Percentiles rank a stretch among this genome's conserved stretches.
Evolutionary conservation across 35 echinoderm and acorn worm species (phyloP).

Genomic region (Holothuria glaberrima): DNA sequence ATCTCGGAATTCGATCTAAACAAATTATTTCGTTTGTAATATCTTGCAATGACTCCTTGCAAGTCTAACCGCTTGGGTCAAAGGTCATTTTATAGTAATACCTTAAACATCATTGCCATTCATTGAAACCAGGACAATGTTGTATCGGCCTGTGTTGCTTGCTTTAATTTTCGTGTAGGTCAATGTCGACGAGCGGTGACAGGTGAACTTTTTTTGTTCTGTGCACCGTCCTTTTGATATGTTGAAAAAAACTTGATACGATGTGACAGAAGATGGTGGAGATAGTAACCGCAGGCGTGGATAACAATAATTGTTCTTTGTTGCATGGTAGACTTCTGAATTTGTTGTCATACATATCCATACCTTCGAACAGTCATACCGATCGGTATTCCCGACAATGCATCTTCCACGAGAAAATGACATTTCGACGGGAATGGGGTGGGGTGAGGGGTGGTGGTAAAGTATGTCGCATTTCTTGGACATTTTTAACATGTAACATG

Average conservation of each 20-base stretch:
- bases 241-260: slow-evolving; percentile 5
- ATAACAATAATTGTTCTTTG: too few species aligned
- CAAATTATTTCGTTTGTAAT: slow-evolving; percentile 50
- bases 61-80: slow-evolving; percentile 31
- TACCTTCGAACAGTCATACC: too few species aligned
- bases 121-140: neutral
- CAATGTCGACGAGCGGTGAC: slow-evolving; percentile 26
- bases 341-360: too few species aligned
- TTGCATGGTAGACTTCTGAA: too few species aligned
- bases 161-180: neutral
- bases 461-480: too few species aligned
- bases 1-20: slow-evolving; percentile 44
- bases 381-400: too few species aligned
- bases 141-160: slow-evolving; percentile 12
- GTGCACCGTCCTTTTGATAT: neutral
- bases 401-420: too few species aligned
- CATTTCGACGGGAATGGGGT: too few species aligned
- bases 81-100: slow-evolving; percentile 20
- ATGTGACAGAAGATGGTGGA: slow-evolving; percentile 16
- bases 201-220: slow-evolving; percentile 38
- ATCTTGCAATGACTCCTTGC: slow-evolving; percentile 2
- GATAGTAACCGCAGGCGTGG: too few species aligned
- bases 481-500: too few species aligned
- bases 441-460: too few species aligned
- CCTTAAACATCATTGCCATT: slow-evolving; percentile 2